Conservation (phyloP, 2,797 vertebrate genomes). For the Parauchenoglanis punctatus region DNA sequence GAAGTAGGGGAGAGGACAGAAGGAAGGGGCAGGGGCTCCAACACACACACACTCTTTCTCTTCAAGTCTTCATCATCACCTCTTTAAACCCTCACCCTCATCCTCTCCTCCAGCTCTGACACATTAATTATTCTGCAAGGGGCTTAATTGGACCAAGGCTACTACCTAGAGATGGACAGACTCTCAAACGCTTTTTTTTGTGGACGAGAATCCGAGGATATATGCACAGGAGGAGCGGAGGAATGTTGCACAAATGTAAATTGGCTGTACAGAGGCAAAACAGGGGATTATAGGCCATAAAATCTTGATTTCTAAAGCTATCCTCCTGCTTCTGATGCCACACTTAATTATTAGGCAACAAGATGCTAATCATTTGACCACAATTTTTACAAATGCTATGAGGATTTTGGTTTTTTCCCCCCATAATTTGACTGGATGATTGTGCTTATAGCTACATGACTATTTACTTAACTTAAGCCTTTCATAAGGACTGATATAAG, state of each 20-base stretch:
- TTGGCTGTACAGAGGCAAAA: not conserved
- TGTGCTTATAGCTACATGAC: not conserved
- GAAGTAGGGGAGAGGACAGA: conserved; percentile 66
- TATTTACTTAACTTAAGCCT: not conserved
- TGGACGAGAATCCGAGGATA: not conserved
- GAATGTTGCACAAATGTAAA: not conserved
- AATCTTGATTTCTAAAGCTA: not conserved
- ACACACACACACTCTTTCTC: conserved; percentile 25
- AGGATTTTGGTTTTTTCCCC: not conserved
- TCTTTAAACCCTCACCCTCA: conserved; percentile 77
- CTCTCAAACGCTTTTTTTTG: conserved; percentile 14
- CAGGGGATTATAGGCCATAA: not conserved
- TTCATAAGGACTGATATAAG: not conserved
- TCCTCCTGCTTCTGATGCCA: conserved; percentile 7
- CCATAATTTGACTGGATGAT: not conserved
- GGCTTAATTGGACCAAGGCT: conserved; percentile 70
- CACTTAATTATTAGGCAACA: not conserved
- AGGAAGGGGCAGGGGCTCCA: conserved; percentile 54
- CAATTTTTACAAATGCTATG: not conserved
- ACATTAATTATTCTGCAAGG: conserved; percentile 73
- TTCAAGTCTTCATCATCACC: conserved; percentile 75
- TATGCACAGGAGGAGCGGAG: not conserved
- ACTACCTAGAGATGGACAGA: conserved; percentile 10
- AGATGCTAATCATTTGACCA: not conserved
- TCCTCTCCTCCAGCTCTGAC: conserved; percentile 68